Evolutionary conservation across 2,888 invertebrate species (phyloP), one percentile per base, ranked within the genome.

Genomic region (Erebia ligea): DNA sequence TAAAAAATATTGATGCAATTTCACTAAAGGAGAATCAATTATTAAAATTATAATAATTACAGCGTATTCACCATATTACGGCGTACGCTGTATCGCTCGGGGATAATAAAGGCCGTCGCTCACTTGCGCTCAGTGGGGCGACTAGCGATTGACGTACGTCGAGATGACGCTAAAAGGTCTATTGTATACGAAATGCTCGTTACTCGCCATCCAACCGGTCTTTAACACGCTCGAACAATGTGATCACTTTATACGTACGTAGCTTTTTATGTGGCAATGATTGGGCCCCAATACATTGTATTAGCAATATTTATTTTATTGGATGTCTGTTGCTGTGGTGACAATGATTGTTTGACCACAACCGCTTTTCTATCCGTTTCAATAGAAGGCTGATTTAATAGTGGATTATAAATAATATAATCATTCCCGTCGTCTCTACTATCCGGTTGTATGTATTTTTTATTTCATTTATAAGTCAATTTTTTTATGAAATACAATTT

Each of bases 161-260:
- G 88, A 84, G 86, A 84, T 92, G 93, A 93, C 93, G 89, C 89
- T 93, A 93, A 93, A 92, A 92, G 93, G 92, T 91, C 92, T 91
- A 93, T 93, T 93, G 93, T 93, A 93, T 92, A 91, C 92, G 87
- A 87, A 87, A 86, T 81, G 88, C 91, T 92, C 92, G 91, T 92
- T 92, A 92, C 84, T 81, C 81, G 82, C 80, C 80, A 81, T 81
- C 86, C 85, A 83, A 92, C 92, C 92, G 91, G 92, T 91, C 92
- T 89, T 92, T 91, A 92, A 91, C 92, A 90, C 91, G 88, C 80
- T 86, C 80, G 82, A 85, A 92, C 92, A 90, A 90, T 91, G 82
- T 84, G 91, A 92, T 92, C 89, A 90, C 90, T 91, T 84, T 88
- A 91, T 91, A 92, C 89, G 86, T 91, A 89, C 80, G 76, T 78